phyloP scores from a whole-genome alignment of 2,797 vertebrate species.

The Decapterus maruadsi region DNA sequence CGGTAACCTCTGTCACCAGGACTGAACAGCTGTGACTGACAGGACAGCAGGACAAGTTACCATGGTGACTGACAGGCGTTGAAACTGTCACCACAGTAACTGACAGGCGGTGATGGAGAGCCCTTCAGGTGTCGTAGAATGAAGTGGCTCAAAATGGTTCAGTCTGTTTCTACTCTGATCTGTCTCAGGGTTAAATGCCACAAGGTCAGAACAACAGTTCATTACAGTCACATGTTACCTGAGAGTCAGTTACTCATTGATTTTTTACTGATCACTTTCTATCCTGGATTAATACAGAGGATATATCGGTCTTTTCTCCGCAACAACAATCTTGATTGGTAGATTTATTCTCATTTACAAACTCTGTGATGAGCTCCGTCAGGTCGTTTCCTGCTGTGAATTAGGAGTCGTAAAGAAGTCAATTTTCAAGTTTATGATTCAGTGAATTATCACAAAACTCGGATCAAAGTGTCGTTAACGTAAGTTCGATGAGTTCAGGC shows the following conservation, averaged over 20 bases:
- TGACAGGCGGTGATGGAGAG: constrained; percentile 29
- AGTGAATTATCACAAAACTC: neutral
- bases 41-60: constrained; percentile 30
- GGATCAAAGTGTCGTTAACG: neutral
- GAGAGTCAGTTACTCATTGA: neutral
- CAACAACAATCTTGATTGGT: neutral
- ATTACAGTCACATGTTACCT: too few species aligned
- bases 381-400: neutral
- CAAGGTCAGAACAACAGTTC: neutral
- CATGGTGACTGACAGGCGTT: constrained; percentile 43
- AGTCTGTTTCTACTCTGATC: neutral
- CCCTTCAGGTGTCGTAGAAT: neutral
- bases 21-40: constrained; percentile 61
- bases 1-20: constrained; percentile 41
- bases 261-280: neutral
- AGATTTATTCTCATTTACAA: neutral
- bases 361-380: neutral
- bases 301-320: neutral
- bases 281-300: neutral
- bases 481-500: neutral
- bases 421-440: neutral
- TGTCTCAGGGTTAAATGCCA: neutral
- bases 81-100: constrained; percentile 38
- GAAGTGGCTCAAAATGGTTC: constrained; percentile 18
- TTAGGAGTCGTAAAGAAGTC: constrained; percentile 3